Evolutionary conservation across 2,888 invertebrate genomes (phyloP), one percentile per base, ranked within the genome.

Genomic region (Terebella lapidaria): DNA sequence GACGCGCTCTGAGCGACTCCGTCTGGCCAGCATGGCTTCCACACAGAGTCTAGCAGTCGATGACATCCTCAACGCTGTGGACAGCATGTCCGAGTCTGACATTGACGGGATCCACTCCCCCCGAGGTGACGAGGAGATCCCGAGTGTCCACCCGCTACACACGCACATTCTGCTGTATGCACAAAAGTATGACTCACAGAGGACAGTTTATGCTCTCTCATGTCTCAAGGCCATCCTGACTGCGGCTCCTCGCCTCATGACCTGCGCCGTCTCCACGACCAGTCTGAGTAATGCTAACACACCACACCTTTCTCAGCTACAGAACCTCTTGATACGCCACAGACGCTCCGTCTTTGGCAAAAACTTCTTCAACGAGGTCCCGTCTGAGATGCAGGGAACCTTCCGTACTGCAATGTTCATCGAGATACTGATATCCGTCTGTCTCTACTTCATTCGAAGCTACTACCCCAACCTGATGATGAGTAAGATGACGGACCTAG

Each of bases 391-490:
- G 66, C 81, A 87, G 45, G 86, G 87, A 52, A 86, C 86, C 59
- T 89, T 87, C 74, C 84, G 89, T 20, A 89, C 88, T 35, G 88
- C 87, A 74, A 91, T 90, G 87, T 89, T 90, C 71, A 81, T 92
- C 57, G 92, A 92, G 79, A 86, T 90, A 15, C 81, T 92, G 30
- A 80, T 84, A 54, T 81, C 88, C 1, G 83, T 90, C 47, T 89
- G 90, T 72, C 82, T 92, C 59, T 90, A 91, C 79, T 92, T 87
- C 76, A 86, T 91, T 0, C 84, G 92, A 53, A 90, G 90, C 59
- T 91, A 87, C 76, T 90, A 89, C 78, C 87, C 88, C 15, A 87
- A 87, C 77, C 81, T 88, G 46, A 88, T 87, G 64, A 86, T 86
- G 72, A 83, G 86, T 71, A 84, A 86, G 67, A 83, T 89, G 0